phyloP scores from a whole-genome alignment of 2,888 invertebrate genomes.

The Lithodes maja region DNA sequence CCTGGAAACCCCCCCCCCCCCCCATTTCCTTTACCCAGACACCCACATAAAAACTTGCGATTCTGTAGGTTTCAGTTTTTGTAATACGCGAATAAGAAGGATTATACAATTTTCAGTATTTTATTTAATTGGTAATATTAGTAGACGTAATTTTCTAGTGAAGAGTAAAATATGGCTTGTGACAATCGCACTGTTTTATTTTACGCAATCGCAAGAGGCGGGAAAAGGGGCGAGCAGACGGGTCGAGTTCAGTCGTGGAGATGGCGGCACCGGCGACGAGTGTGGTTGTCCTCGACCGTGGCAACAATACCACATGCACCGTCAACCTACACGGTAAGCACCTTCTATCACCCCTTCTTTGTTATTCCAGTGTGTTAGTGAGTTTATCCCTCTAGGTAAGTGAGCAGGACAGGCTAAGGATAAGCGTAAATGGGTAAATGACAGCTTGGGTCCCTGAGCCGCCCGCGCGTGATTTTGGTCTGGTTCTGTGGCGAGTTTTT shows the following conservation, averaged over 20 bases:
- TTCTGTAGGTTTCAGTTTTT: background rate
- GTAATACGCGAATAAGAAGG: background rate
- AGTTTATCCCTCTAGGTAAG: background rate
- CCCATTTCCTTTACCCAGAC: background rate
- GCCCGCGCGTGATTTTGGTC: slow-evolving; percentile 68
- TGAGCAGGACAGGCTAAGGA: background rate
- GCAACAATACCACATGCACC: slow-evolving; percentile 97
- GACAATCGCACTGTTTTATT: background rate
- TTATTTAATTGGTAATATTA: background rate
- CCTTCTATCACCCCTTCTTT: background rate
- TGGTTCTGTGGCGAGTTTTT: slow-evolving; percentile 66
- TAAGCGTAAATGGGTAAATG: slow-evolving; percentile 25
- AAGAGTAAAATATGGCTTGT: background rate
- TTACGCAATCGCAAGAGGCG: slow-evolving; percentile 55
- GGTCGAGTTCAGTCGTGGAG: slow-evolving; percentile 57
- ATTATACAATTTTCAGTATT: background rate
- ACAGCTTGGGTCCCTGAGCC: slow-evolving; percentile 43
- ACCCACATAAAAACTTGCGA: slow-evolving; percentile 31
- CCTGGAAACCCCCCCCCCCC: too few relatives aligned
- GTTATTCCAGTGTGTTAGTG: slow-evolving; percentile 1
- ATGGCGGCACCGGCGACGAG: slow-evolving; percentile 71
- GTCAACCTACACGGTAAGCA: slow-evolving; percentile 94
- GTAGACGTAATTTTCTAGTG: background rate
- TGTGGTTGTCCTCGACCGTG: slow-evolving; percentile 94
- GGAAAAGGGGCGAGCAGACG: slow-evolving; percentile 65